Percentiles rank a stretch among this genome's conserved stretches.
These are phyloP conservation scores for Octodon degus DNA, from an alignment of 2,113 vertebrate species.

Conservation along the genomic window DNA sequence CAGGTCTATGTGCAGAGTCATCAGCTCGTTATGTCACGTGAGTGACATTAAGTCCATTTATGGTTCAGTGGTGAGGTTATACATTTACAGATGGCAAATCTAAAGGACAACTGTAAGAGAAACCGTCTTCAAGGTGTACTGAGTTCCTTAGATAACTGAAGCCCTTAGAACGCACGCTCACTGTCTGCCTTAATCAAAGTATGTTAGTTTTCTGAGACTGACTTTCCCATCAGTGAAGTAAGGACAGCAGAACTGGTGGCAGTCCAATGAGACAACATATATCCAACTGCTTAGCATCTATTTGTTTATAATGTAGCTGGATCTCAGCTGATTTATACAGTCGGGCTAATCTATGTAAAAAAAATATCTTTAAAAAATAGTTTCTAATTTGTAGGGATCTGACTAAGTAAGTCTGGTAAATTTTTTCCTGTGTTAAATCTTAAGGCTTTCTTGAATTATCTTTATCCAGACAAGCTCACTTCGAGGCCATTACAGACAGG, in stretches of 20 bases:
- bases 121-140: background rate
- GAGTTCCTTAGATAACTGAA: background rate
- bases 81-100: slow-evolving; percentile 49
- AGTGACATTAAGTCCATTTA: background rate
- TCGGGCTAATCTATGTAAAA: background rate
- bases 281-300: background rate
- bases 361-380: background rate
- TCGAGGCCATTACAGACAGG: background rate
- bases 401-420: background rate
- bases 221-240: background rate
- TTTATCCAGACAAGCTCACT: slow-evolving; percentile 21
- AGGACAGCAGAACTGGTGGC: background rate
- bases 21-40: background rate
- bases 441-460: slow-evolving; percentile 5
- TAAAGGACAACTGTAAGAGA: slow-evolving; percentile 40
- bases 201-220: background rate
- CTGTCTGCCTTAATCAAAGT: background rate
- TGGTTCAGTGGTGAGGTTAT: slow-evolving; percentile 53
- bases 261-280: background rate
- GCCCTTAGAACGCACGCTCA: background rate
- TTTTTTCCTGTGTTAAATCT: background rate
- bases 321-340: background rate
- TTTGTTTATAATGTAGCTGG: background rate
- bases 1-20: background rate
- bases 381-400: background rate